Base-by-base conservation (phyloP, 2,113 vertebrate species). In the Morphnarchus princeps region DNA sequence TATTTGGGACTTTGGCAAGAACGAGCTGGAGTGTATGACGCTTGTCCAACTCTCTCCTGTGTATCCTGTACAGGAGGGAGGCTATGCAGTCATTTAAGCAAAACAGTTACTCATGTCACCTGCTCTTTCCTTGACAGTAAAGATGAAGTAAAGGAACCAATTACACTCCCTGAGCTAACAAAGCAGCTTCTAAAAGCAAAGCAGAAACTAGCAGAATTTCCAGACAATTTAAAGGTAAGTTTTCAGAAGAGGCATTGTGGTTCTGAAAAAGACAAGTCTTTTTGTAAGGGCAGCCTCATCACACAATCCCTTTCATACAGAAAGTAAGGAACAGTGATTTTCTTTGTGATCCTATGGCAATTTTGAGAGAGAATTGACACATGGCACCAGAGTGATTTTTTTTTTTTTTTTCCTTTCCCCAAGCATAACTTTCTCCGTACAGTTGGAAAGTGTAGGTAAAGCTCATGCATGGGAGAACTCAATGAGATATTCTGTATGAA, bases 111-210 rank as follows among this genome's bases (percentile, higher is more conserved):
- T 80, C n/a, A 52, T 54, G 16, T 93, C 15, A 76, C 63, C 4
- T 36, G 40, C 50, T 96, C 63, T 91, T 96, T 59, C 90, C 50
- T 94, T 94, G 92, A 69, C 94, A 98, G 86, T 88, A 95, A 97
- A 91, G 97, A 97, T 89, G 97, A 97, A 92, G 43, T 59, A 69
- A 96, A 91, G 50, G 97, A 98, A 38, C 87, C 88, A 0, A 69
- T 98, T 28, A 98, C 98, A 15, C 97, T 99, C 67, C 95, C 98
- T 38, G 98, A 98, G 65, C 95, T 99, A 97, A 99, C 99, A 5
- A 91, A 97, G 70, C 98, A 97, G 94, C 98, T 99, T 90, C 95
- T 98, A 4, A 96, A 98, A 80, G 97, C 98, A 7, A 99, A 99
- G 95, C 97, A 98, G 80, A 98, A 96, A 88, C 97, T 99, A 80